phyloP scores from a whole-genome alignment of 1,140 invertebrate genomes.

The Drosophila orosa region DNA sequence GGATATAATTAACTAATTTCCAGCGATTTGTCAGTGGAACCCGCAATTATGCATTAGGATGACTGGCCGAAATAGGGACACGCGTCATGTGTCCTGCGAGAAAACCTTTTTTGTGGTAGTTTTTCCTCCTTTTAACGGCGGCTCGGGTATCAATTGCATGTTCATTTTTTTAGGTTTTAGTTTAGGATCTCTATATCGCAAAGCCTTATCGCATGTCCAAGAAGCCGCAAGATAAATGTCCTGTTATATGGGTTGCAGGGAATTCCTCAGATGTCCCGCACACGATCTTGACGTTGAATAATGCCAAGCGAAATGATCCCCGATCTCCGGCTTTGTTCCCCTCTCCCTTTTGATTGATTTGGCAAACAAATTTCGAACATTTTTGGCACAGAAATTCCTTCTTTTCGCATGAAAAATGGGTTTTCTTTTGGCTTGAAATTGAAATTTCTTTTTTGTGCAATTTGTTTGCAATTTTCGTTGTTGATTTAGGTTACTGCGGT shows the following conservation, averaged over 20 bases:
- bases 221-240: slow-evolving; percentile 69
- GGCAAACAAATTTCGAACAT: slow-evolving; percentile 61
- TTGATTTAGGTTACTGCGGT: slow-evolving; percentile 67
- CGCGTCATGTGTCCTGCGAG: slow-evolving; percentile 61
- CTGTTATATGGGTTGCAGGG: slow-evolving; percentile 14
- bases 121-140: slow-evolving; percentile 20
- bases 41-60: slow-evolving; percentile 67
- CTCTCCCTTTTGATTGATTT: slow-evolving; percentile 70
- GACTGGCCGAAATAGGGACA: slow-evolving; percentile 54
- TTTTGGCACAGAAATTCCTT: slow-evolving; percentile 45
- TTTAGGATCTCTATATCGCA: slow-evolving; percentile 35
- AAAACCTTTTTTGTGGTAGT: slow-evolving; percentile 39
- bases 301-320: slow-evolving; percentile 33
- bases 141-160: slow-evolving; percentile 33
- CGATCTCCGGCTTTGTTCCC: slow-evolving; percentile 3
- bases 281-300: slow-evolving; percentile 52
- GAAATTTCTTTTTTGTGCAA: slow-evolving; percentile 58
- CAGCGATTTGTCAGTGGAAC: slow-evolving; percentile 71
- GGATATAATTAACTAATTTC: slow-evolving; percentile 78
- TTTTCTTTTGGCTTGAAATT: slow-evolving; percentile 32
- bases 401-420: slow-evolving; percentile 58
- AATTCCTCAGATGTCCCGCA: slow-evolving; percentile 64
- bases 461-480: slow-evolving; percentile 75
- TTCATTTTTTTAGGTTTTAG: slow-evolving; percentile 32
- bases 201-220: slow-evolving; percentile 62